Percentiles rank a stretch among this genome's conserved stretches.
Conservation (phyloP, 2,113 vertebrate species). For the Ginglymostoma cirratum region DNA sequence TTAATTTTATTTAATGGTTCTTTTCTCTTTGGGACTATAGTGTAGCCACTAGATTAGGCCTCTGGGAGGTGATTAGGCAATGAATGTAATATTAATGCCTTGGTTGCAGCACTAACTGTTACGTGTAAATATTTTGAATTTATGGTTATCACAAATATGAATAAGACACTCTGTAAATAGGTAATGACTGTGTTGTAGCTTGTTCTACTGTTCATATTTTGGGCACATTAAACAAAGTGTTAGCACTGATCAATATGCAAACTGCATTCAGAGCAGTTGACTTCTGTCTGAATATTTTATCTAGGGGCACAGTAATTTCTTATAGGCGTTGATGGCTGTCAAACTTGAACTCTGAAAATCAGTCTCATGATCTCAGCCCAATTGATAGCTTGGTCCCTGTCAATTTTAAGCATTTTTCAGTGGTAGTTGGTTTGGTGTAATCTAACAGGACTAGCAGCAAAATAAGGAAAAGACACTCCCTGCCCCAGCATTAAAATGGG, state of each 20-base stretch:
- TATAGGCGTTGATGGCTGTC: not conserved
- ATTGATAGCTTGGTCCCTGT: not conserved
- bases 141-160: not conserved
- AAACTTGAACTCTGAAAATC: not conserved
- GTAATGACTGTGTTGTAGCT: not conserved
- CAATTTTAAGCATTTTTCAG: not conserved
- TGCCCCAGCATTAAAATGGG: not conserved
- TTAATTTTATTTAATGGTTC: slow-evolving; percentile 1
- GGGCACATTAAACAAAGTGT: not conserved
- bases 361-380: not conserved
- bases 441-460: not conserved
- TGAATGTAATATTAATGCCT: not conserved
- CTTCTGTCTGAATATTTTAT: not conserved
- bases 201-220: not conserved
- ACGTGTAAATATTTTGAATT: not conserved
- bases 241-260: not conserved
- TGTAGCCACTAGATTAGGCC: not conserved
- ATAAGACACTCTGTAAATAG: not conserved
- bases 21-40: slow-evolving; percentile 27
- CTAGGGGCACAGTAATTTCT: not conserved
- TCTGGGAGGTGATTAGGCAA: not conserved
- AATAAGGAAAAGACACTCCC: not conserved
- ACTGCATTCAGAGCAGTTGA: not conserved
- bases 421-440: not conserved
- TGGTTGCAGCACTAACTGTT: slow-evolving; percentile 1